Percentiles rank a stretch among this genome's conserved stretches.
Conservation (phyloP, 2,113 vertebrate species). For the Anoura caudifer region DNA sequence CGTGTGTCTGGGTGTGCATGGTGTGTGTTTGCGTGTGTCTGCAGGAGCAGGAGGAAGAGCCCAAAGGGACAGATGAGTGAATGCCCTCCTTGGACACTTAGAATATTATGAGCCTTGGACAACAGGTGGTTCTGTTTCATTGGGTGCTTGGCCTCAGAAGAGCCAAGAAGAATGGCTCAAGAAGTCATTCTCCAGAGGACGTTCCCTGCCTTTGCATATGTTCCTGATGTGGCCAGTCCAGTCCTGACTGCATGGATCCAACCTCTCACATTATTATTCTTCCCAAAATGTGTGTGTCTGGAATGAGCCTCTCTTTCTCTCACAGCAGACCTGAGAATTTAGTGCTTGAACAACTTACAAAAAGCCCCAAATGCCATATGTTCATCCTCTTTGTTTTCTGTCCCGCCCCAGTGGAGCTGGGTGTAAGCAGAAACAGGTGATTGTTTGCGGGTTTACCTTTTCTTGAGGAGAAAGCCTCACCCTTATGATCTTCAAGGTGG, state of each 20-base stretch:
- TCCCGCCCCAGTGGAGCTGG: neutral
- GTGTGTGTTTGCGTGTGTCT: neutral
- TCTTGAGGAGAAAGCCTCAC: constrained; percentile 5
- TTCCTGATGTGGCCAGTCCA: neutral
- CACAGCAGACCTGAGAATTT: neutral
- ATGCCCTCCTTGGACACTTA: neutral
- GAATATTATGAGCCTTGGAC: neutral
- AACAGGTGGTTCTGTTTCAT: neutral
- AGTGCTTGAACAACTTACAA: neutral
- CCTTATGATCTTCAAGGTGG: constrained; percentile 37
- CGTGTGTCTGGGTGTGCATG: neutral
- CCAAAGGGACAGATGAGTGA: neutral
- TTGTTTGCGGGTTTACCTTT: constrained; percentile 17
- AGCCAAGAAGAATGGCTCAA: neutral
- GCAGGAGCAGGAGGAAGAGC: neutral
- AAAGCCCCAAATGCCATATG: neutral
- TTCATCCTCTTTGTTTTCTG: constrained; percentile 18
- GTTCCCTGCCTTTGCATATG: neutral
- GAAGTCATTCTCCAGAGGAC: neutral
- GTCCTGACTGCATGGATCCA: neutral
- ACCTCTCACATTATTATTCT: neutral
- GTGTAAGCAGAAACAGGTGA: neutral
- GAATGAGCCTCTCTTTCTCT: neutral
- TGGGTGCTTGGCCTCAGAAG: neutral
- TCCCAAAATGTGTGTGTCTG: neutral